These are phyloP conservation scores for Leptopilina clavipes DNA, from an alignment of 1,140 invertebrate genomes.

Conservation along the genomic window DNA sequence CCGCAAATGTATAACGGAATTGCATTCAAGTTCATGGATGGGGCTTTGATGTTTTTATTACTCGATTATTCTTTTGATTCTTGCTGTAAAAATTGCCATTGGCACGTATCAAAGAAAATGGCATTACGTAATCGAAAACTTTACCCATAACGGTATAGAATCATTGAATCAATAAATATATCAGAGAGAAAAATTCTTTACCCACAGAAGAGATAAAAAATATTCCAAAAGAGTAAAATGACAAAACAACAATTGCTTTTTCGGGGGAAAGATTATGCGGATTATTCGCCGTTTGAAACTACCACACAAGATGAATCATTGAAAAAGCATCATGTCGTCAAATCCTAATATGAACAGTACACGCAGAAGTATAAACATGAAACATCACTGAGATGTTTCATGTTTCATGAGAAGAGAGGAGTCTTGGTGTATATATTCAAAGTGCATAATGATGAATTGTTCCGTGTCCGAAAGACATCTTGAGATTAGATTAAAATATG, in stretches of 20 bases:
- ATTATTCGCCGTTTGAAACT: conserved; percentile 25
- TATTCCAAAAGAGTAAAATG: too few species aligned
- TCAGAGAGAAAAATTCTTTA: too few species aligned
- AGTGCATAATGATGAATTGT: conserved; percentile 59
- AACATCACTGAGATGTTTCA: conserved; percentile 46
- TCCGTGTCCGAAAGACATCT: conserved; percentile 36
- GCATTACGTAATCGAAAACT: not conserved
- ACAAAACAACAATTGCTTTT: too few species aligned
- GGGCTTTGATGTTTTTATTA: conserved; percentile 19
- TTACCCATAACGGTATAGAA: conserved; percentile 1
- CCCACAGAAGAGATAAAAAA: too few species aligned
- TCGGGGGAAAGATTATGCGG: too few species aligned
- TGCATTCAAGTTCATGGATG: conserved; percentile 5
- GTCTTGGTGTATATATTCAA: conserved; percentile 37
- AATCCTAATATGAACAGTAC: conserved; percentile 49
- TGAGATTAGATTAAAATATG: conserved; percentile 14
- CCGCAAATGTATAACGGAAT: conserved; percentile 26
- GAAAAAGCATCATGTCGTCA: conserved; percentile 55
- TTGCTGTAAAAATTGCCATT: not conserved
- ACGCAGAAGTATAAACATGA: conserved; percentile 52
- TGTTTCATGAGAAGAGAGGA: not conserved
- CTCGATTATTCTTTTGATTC: conserved; percentile 18
- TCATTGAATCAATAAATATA: conserved; percentile 1
- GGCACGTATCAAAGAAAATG: conserved; percentile 6
- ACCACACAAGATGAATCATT: conserved; percentile 65